Conservation (phyloP, 2,113 vertebrate genomes). For the Epinephelus cyanopodus region DNA sequence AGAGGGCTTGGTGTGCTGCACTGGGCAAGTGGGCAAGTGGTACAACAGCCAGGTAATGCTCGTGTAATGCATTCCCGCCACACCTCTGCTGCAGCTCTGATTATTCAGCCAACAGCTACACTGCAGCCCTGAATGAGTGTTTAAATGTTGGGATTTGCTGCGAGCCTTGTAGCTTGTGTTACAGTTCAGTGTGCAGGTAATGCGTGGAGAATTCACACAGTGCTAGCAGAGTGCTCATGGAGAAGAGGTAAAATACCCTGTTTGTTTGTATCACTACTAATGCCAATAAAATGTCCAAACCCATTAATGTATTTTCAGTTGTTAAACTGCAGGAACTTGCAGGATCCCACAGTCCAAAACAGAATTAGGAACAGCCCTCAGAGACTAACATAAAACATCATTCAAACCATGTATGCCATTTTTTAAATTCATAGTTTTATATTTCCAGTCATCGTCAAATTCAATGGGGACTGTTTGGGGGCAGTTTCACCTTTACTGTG, state of each 20-base stretch:
- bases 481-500: neutral
- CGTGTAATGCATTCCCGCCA: conserved; percentile 55
- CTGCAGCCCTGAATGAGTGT: conserved; percentile 14
- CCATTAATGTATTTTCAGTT: neutral
- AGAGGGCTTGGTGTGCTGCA: conserved; percentile 42
- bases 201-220: conserved; percentile 46
- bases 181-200: conserved; percentile 40
- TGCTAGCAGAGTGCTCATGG: conserved; percentile 17
- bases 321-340: neutral
- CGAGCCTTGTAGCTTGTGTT: conserved; percentile 51
- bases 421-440: neutral
- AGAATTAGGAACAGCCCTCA: neutral
- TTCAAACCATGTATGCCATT: neutral
- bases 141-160: conserved; percentile 53
- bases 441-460: neutral
- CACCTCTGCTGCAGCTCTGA: conserved; percentile 34
- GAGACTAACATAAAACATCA: neutral
- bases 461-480: neutral
- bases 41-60: conserved; percentile 46
- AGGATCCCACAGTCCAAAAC: neutral
- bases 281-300: neutral
- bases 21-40: conserved; percentile 36
- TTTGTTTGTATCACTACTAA: conserved; percentile 1
- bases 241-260: conserved; percentile 2
- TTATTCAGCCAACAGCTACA: conserved; percentile 24